Evolutionary conservation across 2,113 vertebrate species (phyloP), one percentile per base, ranked within the genome.

Genomic region (Orycteropus afer): DNA sequence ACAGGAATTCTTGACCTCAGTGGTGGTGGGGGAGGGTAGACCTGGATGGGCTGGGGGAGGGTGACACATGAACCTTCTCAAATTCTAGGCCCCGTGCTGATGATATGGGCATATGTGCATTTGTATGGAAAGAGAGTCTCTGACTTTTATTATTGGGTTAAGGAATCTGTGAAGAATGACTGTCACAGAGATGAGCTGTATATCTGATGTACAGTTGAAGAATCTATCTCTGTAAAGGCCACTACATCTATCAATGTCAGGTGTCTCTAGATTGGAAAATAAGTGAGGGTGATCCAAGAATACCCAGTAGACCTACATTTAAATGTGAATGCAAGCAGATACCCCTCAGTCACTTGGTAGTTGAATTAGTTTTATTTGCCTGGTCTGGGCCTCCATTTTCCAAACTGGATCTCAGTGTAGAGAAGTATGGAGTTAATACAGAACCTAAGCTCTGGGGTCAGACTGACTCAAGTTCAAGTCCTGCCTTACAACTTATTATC

Each of bases 101-200:
- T 13, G 61, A 47, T 10, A 5, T 45, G 22, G 65, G 14, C 0
- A 8, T 25, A 25, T 13, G 2, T 20, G 12, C 45, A 1, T 71
- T 95, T 89, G 91, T 47, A 90, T 57, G 23, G 77, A 79, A 65
- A 29, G 14, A 29, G 14, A 18, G 61, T 65, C 49, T 47, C 40
- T 63, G 49, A 32, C 15, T 89, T 89, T 89, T 65, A 22, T 53
- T 40, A 32, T 71, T 14, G 10, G n/a, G n/a, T 59, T 89, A 73
- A 88, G 67, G 51, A 81, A 63, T 76, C 42, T 79, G 27, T 87
- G 40, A 29, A 53, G 42, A 90, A 55, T 0, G 3, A 27, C 53
- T 78, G 1, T n/a, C 40, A 32, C 17, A 47, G 37, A 71, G 49
- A 42, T 84, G 29, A 79, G 20, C n/a, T 23, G 23, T 10, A 11